These are phyloP conservation scores for Stratiomys singularior DNA, from an alignment of 2,888 invertebrate genomes.

Conservation along the genomic window DNA sequence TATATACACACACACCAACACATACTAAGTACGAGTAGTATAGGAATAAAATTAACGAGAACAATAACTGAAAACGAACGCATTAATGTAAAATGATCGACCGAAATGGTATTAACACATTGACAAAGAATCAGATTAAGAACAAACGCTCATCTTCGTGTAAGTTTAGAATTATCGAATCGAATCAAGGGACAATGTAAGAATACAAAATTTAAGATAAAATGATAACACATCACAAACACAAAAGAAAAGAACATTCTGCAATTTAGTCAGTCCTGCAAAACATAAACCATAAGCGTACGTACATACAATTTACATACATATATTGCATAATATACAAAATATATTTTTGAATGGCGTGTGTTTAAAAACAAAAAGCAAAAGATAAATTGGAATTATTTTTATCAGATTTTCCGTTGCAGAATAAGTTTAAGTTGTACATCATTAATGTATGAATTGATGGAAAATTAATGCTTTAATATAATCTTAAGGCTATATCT, in stretches of 20 bases:
- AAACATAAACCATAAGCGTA: not conserved
- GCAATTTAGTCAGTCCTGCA: not conserved
- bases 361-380: constrained; percentile 17
- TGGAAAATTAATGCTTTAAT: constrained; percentile 38
- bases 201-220: not conserved
- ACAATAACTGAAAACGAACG: constrained; percentile 1
- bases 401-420: constrained; percentile 32
- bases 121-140: not conserved
- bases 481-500: constrained; percentile 29
- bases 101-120: not conserved
- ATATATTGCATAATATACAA: constrained; percentile 5
- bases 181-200: not conserved
- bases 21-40: not conserved
- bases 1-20: not conserved
- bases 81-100: not conserved
- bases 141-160: not conserved
- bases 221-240: not conserved
- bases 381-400: constrained; percentile 27
- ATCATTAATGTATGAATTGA: constrained; percentile 10
- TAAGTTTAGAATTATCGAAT: constrained; percentile 7
- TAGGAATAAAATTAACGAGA: not conserved
- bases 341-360: constrained; percentile 44
- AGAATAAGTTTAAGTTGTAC: constrained; percentile 3
- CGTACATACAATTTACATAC: not conserved
- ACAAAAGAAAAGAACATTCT: not conserved